Conservation (phyloP, 1,140 invertebrate genomes). For the Aphaenogaster ashmeadi region DNA sequence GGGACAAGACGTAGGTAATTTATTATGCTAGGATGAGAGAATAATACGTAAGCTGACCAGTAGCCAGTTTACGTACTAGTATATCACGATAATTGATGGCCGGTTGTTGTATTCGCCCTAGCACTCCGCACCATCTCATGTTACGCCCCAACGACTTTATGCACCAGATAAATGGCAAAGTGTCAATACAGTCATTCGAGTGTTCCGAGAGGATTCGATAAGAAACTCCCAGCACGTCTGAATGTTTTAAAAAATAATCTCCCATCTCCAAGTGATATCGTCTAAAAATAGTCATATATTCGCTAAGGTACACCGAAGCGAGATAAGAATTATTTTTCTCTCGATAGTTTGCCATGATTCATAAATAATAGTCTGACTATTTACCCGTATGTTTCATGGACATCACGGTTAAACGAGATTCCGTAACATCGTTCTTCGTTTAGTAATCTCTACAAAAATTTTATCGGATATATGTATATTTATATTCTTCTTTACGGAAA, state of each 20-base stretch:
- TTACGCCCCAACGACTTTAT: conserved; percentile 34
- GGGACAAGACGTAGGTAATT: conserved; percentile 28
- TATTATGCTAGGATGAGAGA: conserved; percentile 33
- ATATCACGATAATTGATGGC: conserved; percentile 70
- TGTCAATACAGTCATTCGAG: conserved; percentile 22
- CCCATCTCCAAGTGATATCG: conserved; percentile 10
- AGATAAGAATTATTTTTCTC: conserved; percentile 42
- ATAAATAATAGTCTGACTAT: conserved; percentile 36
- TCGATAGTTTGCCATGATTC: background rate
- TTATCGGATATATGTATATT: conserved; percentile 17
- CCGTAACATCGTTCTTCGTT: conserved; percentile 9
- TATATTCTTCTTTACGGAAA: background rate
- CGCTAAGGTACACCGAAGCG: background rate
- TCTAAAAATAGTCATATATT: conserved; percentile 12
- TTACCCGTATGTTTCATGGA: conserved; percentile 3
- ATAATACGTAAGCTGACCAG: conserved; percentile 24
- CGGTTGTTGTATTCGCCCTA: conserved; percentile 42
- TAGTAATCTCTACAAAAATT: conserved; percentile 20
- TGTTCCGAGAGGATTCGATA: conserved; percentile 51
- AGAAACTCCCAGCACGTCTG: background rate
- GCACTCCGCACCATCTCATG: conserved; percentile 2
- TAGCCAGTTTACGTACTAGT: conserved; percentile 46
- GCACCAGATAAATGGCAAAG: conserved; percentile 6
- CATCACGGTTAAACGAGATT: conserved; percentile 14
- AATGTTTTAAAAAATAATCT: background rate